These are phyloP conservation scores for Rhipidura dahli DNA, from an alignment of 2,113 vertebrate genomes.

Conservation along the genomic window DNA sequence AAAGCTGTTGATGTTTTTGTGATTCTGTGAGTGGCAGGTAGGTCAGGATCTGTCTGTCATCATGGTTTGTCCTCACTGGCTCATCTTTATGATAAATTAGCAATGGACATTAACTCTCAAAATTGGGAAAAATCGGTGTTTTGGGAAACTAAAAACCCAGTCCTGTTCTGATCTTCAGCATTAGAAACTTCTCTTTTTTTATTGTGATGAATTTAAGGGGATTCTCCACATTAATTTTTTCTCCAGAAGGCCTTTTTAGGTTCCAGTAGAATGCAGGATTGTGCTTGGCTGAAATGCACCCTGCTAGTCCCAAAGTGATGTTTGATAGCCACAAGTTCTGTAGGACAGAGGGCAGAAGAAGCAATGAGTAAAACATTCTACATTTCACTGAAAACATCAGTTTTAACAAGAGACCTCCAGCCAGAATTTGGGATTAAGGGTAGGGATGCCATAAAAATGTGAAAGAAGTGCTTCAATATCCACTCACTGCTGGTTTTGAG, in stretches of 20 bases:
- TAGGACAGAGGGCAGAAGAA: neutral
- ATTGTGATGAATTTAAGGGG: neutral
- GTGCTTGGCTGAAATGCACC: neutral
- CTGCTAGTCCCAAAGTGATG: neutral
- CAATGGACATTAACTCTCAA: neutral
- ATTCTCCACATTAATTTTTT: neutral
- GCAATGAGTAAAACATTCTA: rapidly evolving
- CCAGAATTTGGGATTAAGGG: neutral
- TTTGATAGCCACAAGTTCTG: neutral
- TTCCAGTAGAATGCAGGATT: neutral
- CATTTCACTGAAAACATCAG: neutral
- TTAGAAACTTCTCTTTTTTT: neutral
- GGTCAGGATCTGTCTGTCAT: neutral
- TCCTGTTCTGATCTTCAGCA: neutral
- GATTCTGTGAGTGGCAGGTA: neutral
- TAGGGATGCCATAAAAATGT: neutral
- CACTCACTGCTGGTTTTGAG: neutral
- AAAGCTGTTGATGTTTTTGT: neutral
- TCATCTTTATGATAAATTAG: neutral
- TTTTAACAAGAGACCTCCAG: neutral
- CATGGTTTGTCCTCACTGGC: neutral
- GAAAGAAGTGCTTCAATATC: neutral
- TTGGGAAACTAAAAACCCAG: neutral
- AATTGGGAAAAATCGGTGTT: neutral
- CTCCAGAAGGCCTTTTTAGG: neutral